Evolutionary conservation across 2,113 vertebrate species (phyloP).

Genomic region (Prunella fulvescens): DNA sequence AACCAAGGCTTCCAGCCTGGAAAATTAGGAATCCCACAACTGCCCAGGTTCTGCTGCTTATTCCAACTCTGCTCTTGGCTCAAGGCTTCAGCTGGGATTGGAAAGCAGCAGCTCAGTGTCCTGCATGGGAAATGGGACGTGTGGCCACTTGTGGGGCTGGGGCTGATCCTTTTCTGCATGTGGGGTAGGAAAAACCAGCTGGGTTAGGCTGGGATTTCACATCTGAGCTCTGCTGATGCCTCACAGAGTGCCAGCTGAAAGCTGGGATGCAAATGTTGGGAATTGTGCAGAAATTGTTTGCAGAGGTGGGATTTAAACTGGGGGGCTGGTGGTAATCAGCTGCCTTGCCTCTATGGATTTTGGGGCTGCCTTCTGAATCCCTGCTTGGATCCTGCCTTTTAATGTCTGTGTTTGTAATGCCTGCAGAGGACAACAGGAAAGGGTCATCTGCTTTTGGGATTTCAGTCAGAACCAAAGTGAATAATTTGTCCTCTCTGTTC

Average conservation of each 20-base stretch:
- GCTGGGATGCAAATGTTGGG: rapidly evolving
- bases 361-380: neutral
- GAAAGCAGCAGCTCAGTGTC: neutral
- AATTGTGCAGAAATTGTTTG: neutral
- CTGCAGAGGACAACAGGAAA: neutral
- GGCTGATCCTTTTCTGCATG: neutral
- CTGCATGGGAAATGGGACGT: rapidly evolving
- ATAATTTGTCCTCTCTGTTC: neutral
- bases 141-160: neutral
- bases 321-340: neutral
- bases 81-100: too few relatives aligned
- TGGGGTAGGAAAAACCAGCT: neutral
- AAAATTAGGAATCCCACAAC: rapidly evolving
- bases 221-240: neutral
- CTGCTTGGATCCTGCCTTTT: neutral
- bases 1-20: neutral
- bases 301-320: neutral
- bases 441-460: neutral
- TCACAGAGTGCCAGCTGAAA: neutral
- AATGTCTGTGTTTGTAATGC: neutral
- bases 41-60: neutral
- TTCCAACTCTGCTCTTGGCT: neutral
- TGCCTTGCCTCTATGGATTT: rapidly evolving
- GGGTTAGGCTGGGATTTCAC: neutral
- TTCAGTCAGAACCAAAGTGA: neutral